Base-by-base conservation (phyloP, 37 sponge, comb jelly and placozoan genomes). In the Haliclona indistincta region DNA sequence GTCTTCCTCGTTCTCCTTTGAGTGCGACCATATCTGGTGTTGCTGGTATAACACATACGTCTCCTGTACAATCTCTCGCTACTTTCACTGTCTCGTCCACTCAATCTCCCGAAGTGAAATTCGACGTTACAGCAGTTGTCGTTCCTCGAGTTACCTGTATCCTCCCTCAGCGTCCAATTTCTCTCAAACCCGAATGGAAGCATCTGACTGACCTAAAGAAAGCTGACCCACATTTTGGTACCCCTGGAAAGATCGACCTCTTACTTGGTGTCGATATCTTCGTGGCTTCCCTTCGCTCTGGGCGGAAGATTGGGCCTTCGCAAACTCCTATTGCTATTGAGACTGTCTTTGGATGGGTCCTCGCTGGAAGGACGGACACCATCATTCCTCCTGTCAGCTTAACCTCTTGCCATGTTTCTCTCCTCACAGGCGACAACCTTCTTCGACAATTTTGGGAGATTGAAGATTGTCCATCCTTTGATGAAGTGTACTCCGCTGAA, bases 361-460 rank as follows among this genome's bases (percentile, higher is more conserved):
- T 47, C 15, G 13, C 51, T 66, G 67, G 67, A 66, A 37, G 67
- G 20, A 34, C 39, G 4, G 20, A 34, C 11, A 37, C 36, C 19
- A 20, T 37, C 38, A 66, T 22, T 11, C 8, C 15, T 15, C 10
- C 38, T 36, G 26, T 34, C 39, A 7, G 25, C 8, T 8, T 60
- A 28, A 20, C 62, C 15, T 37, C 67, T 37, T 38, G 30, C 39
- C 67, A 66, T 34, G 39, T 66, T 8, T 13, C 8, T 10, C 22
- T n/a, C 36, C 25, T 74, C 28, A 35, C 58, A 22, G 81, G 81
- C 36, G 78, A 77, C 30, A 56, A 77, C 45, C 5, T 79, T 17
- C 71, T 79, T 22, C 72, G 65, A 5, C 51, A 55, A 15, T 81
- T 81, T 35, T 81, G 81, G 81, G 81, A 81, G 42, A 49, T 81